Conservation (phyloP, 2,888 invertebrate genomes). For the Alsophila aescularia region DNA sequence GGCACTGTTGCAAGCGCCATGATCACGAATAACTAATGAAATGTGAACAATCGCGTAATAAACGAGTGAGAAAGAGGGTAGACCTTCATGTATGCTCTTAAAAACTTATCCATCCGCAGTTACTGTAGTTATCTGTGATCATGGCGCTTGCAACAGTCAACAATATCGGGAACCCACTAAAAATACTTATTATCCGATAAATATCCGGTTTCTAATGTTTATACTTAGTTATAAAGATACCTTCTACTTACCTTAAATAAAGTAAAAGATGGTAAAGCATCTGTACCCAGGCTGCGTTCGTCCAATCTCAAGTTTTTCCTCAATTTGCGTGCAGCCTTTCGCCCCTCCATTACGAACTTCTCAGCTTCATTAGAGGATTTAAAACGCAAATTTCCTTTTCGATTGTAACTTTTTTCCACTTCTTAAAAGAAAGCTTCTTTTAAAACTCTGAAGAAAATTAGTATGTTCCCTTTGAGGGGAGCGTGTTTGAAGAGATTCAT, state of each 20-base stretch:
- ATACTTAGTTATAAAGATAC: background rate
- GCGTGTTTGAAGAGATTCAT: slow-evolving; percentile 76
- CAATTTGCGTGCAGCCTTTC: slow-evolving; percentile 80
- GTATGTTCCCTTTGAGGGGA: slow-evolving; percentile 80
- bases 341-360: slow-evolving; percentile 83
- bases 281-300: slow-evolving; percentile 33
- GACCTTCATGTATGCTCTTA: too few species aligned
- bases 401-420: slow-evolving; percentile 84
- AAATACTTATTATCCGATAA: too few species aligned
- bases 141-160: too few species aligned
- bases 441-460: slow-evolving; percentile 81
- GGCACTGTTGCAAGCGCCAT: too few species aligned
- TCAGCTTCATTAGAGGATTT: slow-evolving; percentile 84
- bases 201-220: too few species aligned
- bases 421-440: slow-evolving; percentile 83
- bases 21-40: too few species aligned
- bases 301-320: slow-evolving; percentile 65
- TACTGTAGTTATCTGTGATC: too few species aligned
- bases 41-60: too few species aligned
- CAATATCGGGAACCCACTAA: too few species aligned
- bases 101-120: too few species aligned
- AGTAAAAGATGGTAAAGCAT: slow-evolving; percentile 9
- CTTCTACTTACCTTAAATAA: background rate
- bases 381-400: slow-evolving; percentile 85
- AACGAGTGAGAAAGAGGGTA: too few species aligned